phyloP scores from a whole-genome alignment of 2,113 vertebrate genomes.

The Pampusana beccarii region DNA sequence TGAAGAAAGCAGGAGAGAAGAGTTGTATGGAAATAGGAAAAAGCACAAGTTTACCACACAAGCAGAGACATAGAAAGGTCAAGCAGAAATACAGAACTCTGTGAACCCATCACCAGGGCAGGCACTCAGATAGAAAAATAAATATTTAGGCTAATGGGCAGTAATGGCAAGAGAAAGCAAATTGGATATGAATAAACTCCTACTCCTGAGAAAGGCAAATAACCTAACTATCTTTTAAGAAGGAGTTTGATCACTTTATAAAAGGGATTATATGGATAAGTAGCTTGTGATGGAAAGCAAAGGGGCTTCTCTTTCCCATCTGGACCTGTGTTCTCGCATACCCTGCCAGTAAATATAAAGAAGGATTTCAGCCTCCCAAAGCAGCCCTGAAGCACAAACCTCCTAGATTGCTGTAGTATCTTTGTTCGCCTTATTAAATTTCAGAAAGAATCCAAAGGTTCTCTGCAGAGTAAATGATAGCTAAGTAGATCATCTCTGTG shows the following conservation, averaged over 20 bases:
- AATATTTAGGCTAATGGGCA: constrained; percentile 32
- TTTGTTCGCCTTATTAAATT: constrained; percentile 48
- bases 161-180: constrained; percentile 20
- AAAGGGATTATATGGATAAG: constrained; percentile 55
- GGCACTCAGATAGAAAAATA: background rate
- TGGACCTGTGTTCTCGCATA: background rate
- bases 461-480: constrained; percentile 66
- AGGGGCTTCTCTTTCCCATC: constrained; percentile 8
- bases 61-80: background rate
- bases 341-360: constrained; percentile 51
- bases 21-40: background rate
- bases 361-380: constrained; percentile 61
- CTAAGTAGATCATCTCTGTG: constrained; percentile 62
- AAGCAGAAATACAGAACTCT: background rate
- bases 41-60: background rate
- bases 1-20: background rate
- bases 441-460: constrained; percentile 64
- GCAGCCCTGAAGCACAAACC: constrained; percentile 51
- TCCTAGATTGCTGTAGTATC: constrained; percentile 34
- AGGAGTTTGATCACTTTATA: constrained; percentile 48
- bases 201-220: constrained; percentile 17
- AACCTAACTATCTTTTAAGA: background rate
- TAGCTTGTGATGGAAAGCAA: constrained; percentile 40
- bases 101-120: background rate
- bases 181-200: background rate